Evolutionary conservation across 2,113 vertebrate genomes (phyloP).

Genomic region (Rhagologus leucostigma): DNA sequence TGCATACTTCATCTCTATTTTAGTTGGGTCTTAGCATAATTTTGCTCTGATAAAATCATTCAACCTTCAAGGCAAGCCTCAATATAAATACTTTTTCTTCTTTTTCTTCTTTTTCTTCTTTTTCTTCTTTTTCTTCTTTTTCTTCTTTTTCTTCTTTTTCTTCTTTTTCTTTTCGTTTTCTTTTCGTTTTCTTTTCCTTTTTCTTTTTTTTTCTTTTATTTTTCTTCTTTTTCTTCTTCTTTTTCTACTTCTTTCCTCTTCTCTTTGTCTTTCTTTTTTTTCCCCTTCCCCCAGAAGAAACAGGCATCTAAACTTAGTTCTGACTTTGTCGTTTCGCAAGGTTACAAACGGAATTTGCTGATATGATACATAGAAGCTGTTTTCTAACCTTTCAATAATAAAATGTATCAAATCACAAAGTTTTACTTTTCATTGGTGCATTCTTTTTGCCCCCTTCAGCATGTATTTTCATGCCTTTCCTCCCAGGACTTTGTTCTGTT

Average conservation of each 20-base stretch:
- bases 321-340: neutral
- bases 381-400: neutral
- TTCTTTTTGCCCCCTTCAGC: neutral
- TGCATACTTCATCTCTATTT: neutral
- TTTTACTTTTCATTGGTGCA: neutral
- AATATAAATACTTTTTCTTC: neutral
- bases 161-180: no score
- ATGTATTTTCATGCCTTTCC: neutral
- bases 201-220: no score
- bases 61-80: neutral
- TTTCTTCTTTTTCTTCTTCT: accelerated
- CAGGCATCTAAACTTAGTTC: neutral
- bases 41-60: neutral
- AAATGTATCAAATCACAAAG: neutral
- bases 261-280: no score
- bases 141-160: neutral
- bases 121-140: no score
- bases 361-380: neutral
- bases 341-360: neutral
- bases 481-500: neutral
- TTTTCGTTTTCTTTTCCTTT: no score
- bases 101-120: no score
- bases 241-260: no score
- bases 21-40: neutral
- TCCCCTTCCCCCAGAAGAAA: accelerated